phyloP scores from a whole-genome alignment of 2,797 vertebrate species.

The Tangara arthus region DNA sequence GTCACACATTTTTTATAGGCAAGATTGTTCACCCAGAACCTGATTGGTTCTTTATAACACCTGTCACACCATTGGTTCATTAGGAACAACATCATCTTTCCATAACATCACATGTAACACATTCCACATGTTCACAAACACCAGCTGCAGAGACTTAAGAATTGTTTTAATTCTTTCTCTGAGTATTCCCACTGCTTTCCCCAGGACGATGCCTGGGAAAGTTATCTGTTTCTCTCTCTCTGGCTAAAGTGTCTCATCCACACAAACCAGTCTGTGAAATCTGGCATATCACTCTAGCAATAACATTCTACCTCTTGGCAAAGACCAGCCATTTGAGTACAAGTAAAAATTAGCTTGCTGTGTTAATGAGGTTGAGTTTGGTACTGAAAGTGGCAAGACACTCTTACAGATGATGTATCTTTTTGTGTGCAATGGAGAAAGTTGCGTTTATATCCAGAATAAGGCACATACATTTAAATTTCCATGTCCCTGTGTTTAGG shows the following conservation, averaged over 20 bases:
- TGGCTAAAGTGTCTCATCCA: background rate
- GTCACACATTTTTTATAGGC: background rate
- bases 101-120: background rate
- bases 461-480: background rate
- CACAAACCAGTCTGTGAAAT: background rate
- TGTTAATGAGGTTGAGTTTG: background rate
- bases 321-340: background rate
- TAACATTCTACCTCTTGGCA: background rate
- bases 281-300: background rate
- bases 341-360: background rate
- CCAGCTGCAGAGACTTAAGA: background rate
- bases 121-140: background rate
- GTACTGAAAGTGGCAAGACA: background rate
- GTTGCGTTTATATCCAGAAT: background rate
- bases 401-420: rapidly evolving
- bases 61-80: background rate
- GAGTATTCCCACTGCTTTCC: background rate
- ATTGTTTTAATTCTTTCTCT: background rate
- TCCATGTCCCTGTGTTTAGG: background rate
- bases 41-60: background rate
- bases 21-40: background rate
- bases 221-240: background rate
- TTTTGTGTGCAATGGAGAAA: background rate
- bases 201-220: background rate
- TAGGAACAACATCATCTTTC: background rate